A percentile compares a stretch with the other conserved stretches of the same genome.
Evolutionary conservation across 2,113 vertebrate genomes (phyloP).

Genomic region (Antennarius striatus): DNA sequence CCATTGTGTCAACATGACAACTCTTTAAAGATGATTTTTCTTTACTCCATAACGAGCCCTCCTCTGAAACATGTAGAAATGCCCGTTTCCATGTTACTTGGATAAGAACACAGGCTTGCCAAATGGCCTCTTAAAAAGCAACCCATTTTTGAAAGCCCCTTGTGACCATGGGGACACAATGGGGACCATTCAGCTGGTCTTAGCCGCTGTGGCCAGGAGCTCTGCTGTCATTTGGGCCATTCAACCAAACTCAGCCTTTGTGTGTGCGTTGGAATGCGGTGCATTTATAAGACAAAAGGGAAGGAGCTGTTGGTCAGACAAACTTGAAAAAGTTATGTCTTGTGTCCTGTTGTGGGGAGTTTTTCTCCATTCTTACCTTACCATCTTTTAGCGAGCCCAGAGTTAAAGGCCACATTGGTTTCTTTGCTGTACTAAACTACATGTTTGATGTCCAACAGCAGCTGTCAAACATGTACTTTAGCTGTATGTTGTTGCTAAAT

Average conservation of each 20-base stretch:
- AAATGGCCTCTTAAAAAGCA: constrained; percentile 77
- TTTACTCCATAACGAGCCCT: constrained; percentile 35
- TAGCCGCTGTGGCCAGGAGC: constrained; percentile 68
- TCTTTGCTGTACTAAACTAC: constrained; percentile 12
- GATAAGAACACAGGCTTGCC: constrained; percentile 67
- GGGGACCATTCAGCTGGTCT: constrained; percentile 75
- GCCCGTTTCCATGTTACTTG: constrained; percentile 66
- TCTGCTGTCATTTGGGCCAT: constrained; percentile 72
- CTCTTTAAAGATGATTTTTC: constrained; percentile 5
- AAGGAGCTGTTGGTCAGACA: constrained; percentile 43
- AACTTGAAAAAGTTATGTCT: constrained; percentile 49
- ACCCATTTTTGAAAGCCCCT: constrained; percentile 68
- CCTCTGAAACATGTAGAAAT: constrained; percentile 63
- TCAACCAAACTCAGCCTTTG: constrained; percentile 73
- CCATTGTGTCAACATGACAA: constrained; percentile 25
- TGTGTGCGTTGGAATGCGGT: constrained; percentile 63
- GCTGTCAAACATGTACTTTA: constrained; percentile 7
- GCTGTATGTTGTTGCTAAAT: constrained; percentile 15
- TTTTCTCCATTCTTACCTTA: constrained; percentile 2
- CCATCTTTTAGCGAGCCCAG: constrained; percentile 13
- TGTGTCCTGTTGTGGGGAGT: constrained; percentile 22
- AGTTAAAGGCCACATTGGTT: constrained; percentile 32
- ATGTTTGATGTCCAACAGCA: constrained; percentile 3
- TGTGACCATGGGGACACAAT: constrained; percentile 78
- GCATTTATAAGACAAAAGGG: constrained; percentile 47